Percentiles rank a stretch among this genome's conserved stretches.
Conservation (phyloP, 1,140 invertebrate species). For the Chrysoperla carnea region DNA sequence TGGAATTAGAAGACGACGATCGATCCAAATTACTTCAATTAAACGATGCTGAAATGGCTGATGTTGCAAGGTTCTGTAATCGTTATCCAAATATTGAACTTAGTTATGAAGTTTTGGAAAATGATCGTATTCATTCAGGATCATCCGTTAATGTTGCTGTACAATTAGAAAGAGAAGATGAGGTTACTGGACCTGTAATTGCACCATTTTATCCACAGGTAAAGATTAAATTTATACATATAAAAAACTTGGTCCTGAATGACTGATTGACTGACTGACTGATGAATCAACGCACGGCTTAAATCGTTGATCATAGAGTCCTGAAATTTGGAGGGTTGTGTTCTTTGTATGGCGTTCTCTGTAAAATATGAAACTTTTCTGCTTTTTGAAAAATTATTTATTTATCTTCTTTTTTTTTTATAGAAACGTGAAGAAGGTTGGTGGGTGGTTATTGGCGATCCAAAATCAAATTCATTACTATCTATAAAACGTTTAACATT, state of each 20-base stretch:
- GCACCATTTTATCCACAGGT: slow-evolving; percentile 95
- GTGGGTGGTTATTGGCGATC: slow-evolving; percentile 99
- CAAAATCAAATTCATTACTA: slow-evolving; percentile 80
- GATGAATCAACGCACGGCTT: no score
- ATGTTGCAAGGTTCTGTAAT: slow-evolving; percentile 97
- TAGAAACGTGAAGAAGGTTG: slow-evolving; percentile 97
- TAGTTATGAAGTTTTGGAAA: slow-evolving; percentile 77
- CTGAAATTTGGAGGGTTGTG: no score
- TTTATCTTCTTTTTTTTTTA: slow-evolving; percentile 17
- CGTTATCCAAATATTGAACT: slow-evolving; percentile 98
- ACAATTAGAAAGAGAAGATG: slow-evolving; percentile 89
- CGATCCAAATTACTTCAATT: slow-evolving; percentile 72
- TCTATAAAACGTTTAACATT: slow-evolving; percentile 92
- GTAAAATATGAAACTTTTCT: no score
- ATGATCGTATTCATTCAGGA: slow-evolving; percentile 62
- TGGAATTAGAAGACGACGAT: slow-evolving; percentile 95
- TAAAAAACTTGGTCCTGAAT: no score
- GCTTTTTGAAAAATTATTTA: no score
- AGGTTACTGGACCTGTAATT: slow-evolving; percentile 89
- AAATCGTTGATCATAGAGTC: no score
- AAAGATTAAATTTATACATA: slow-evolving; percentile 7
- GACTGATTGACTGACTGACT: no score
- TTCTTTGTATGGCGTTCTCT: no score
- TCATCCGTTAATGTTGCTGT: slow-evolving; percentile 77
- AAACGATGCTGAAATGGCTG: slow-evolving; percentile 76